Percentiles rank a stretch among this genome's conserved stretches.
phyloP scores from a whole-genome alignment of 2,888 invertebrate species.

The Carcina quercana region DNA sequence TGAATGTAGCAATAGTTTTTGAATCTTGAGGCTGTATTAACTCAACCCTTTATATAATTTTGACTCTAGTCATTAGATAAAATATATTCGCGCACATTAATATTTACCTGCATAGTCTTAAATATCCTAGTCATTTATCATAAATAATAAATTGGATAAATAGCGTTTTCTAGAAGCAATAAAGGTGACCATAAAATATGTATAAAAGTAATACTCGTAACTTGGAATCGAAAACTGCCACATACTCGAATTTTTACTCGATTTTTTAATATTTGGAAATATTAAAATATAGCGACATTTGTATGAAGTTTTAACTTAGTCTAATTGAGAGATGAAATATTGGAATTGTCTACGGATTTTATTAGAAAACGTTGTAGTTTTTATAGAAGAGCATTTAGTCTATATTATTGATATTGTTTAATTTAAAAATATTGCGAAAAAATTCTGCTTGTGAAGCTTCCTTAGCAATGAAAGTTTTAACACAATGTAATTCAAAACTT shows the following conservation, averaged over 20 bases:
- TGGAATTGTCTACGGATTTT: conserved; percentile 29
- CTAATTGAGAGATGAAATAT: conserved; percentile 24
- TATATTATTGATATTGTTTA: too few species aligned
- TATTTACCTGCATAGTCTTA: not conserved
- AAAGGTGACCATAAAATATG: conserved; percentile 28
- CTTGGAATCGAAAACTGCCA: conserved; percentile 52
- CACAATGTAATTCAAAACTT: too few species aligned
- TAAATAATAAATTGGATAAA: not conserved
- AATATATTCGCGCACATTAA: conserved; percentile 4
- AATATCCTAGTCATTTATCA: conserved; percentile 6
- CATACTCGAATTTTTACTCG: conserved; percentile 54
- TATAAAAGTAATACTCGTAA: conserved; percentile 14
- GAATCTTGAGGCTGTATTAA: too few species aligned
- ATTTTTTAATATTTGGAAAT: conserved; percentile 35
- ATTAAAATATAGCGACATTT: conserved; percentile 27
- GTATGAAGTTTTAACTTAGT: conserved; percentile 24
- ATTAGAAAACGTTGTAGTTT: conserved; percentile 15
- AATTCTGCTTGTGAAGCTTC: too few species aligned
- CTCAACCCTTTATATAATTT: not conserved
- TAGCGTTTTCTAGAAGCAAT: conserved; percentile 21
- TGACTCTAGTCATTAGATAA: conserved; percentile 1
- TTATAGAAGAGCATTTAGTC: conserved; percentile 2
- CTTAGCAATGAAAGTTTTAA: too few species aligned
- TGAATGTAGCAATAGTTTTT: too few species aligned
- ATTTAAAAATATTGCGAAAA: too few species aligned